Evolutionary conservation across 1,140 invertebrate genomes (phyloP).

Genomic region (Drosophila punjabiensis): DNA sequence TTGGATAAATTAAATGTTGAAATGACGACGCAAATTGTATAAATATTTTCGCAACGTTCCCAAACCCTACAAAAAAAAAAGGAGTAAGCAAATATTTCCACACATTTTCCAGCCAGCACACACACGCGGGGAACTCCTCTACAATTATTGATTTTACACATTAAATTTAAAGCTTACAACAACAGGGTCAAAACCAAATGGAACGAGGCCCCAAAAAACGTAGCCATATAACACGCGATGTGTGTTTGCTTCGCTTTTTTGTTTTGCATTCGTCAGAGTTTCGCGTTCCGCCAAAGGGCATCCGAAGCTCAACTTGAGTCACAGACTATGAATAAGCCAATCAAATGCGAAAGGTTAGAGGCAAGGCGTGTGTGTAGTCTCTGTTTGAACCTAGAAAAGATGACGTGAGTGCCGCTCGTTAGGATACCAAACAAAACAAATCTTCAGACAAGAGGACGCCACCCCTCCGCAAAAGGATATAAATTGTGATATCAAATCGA

Average conservation of each 20-base stretch:
- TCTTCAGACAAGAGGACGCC: conserved; percentile 63
- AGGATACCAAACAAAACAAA: conserved; percentile 26
- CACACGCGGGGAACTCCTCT: not conserved
- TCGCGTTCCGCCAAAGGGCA: conserved; percentile 37
- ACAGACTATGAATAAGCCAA: conserved; percentile 58
- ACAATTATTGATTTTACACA: conserved; percentile 57
- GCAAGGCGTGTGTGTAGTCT: conserved; percentile 26
- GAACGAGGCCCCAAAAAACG: conserved; percentile 50
- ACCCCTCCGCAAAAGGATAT: not conserved
- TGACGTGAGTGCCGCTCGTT: conserved; percentile 49
- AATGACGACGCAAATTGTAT: conserved; percentile 49
- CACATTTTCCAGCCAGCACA: not conserved
- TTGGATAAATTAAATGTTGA: conserved; percentile 39
- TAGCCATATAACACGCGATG: conserved; percentile 70
- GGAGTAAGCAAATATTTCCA: conserved; percentile 7
- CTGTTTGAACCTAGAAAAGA: conserved; percentile 20
- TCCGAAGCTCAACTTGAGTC: conserved; percentile 48
- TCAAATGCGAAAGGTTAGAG: conserved; percentile 62
- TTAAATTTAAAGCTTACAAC: conserved; percentile 41
- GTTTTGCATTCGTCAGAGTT: conserved; percentile 53
- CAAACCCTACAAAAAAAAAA: not conserved
- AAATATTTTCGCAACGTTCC: conserved; percentile 57
- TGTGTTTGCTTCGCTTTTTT: conserved; percentile 27
- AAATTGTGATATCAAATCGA: conserved; percentile 19
- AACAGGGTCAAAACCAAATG: conserved; percentile 72